Evolutionary conservation across 2,113 vertebrate genomes (phyloP), one percentile per base, ranked within the genome.

Genomic region (Rhodinocichla rosea): DNA sequence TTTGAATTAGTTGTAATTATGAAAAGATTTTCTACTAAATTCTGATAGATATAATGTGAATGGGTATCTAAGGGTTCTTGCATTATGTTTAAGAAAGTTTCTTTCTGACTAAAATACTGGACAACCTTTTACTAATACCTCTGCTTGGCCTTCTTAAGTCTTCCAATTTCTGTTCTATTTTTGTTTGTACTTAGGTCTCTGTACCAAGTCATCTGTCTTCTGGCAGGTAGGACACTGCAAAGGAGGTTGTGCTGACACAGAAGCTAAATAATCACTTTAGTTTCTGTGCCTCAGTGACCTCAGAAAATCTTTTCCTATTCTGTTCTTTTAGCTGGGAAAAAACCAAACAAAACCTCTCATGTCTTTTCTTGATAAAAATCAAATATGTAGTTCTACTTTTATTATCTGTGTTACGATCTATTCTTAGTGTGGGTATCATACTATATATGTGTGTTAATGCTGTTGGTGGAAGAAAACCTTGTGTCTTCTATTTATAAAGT

Each of bases 261-360:
- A 84, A 90, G 71, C 94, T 96, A 96, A 95, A 95, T 93, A 94
- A 96, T 95, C 87, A 91, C 94, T 90, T 96, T 87, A 86, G 87
- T 95, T 95, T 95, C 85, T 90, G 85, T 87, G 75, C 91, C 87
- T 95, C 79, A 86, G 28, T 96, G 93, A 96, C 90, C 92, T 97
- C 83, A 82, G 92, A 93, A 94, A 90, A 92, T 95, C 73, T 91
- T 87, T 69, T 88, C 50, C 47, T 86, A 64, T 92, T 94, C 71
- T 91, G 8, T 92, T 91, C 76, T 63, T 91, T 78, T 53, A 77
- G 27, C 37, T 90, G 37, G 30, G 27, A 9, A 42, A 89, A 8
- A 2, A 1, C 10, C 18, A 21, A 69, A 30, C 10, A 26, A 76
- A 83, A 50, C 1, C 16, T 33, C n/a, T 63, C 24, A 10, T 40